Evolutionary conservation across 2,888 invertebrate genomes (phyloP).

Genomic region (Mycalesis mineus): DNA sequence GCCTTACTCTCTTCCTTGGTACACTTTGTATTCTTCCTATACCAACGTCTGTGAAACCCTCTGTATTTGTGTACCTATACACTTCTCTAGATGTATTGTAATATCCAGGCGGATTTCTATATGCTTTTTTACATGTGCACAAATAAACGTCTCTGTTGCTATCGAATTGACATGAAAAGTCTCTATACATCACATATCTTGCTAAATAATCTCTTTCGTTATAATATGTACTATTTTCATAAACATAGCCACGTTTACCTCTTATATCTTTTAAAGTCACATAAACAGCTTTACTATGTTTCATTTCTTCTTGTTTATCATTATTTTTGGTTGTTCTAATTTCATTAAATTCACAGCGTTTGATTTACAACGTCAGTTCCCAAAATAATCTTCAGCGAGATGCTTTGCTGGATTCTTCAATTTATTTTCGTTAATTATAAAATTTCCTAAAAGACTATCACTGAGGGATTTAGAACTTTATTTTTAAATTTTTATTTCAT

Average conservation of each 20-base stretch:
- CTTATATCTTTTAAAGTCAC: constrained; percentile 40
- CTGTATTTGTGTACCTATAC: constrained; percentile 29
- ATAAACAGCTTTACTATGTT: constrained; percentile 43
- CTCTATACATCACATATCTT: constrained; percentile 33
- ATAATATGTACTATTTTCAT: constrained; percentile 24
- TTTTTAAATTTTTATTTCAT: neutral
- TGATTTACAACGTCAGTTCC: too few relatives aligned
- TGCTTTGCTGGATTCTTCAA: too few relatives aligned
- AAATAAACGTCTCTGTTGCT: constrained; percentile 34
- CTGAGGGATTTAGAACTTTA: neutral
- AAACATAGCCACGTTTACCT: constrained; percentile 30
- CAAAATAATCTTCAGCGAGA: too few relatives aligned
- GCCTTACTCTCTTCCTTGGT: constrained; percentile 45
- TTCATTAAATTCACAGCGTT: constrained; percentile 14
- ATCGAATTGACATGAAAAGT: constrained; percentile 48
- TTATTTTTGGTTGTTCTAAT: constrained; percentile 36
- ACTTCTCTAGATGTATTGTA: constrained; percentile 24
- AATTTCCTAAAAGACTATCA: neutral
- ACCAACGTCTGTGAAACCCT: constrained; percentile 47
- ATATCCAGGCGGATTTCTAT: constrained; percentile 19
- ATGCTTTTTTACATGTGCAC: constrained; percentile 29
- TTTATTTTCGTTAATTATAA: neutral
- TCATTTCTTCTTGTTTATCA: constrained; percentile 48
- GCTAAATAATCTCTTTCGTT: constrained; percentile 27
- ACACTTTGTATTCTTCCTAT: constrained; percentile 50